Base-by-base conservation (phyloP, 2,797 vertebrate species). In the Gadopsis bispinosus region DNA sequence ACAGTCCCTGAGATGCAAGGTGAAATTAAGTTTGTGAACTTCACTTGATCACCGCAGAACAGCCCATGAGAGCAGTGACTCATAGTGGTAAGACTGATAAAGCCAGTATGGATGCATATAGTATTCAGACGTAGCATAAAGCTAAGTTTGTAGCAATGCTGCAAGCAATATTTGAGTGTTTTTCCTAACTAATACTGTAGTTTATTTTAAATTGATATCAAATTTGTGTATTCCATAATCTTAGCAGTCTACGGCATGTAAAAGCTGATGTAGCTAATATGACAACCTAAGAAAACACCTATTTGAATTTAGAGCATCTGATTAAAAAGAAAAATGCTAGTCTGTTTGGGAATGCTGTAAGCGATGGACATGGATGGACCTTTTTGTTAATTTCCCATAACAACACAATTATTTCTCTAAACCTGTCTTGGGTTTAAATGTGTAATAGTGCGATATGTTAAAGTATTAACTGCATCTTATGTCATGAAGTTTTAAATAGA, bases 11-110 rank as follows among this genome's bases (percentile, higher is more conserved):
- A 61, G 73, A 70, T 72, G 54, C n/a, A 78, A 90, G 87, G 89
- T 90, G 91, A 92, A 92, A 77, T 86, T 60, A 77, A 91, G 90
- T 92, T 90, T 87, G 87, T 88, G 77, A 89, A 87, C 83, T 80
- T 79, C 4, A 79, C 43, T 76, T 85, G 80, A 83, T 87, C 83
- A 69, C 65, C 41, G 62, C 48, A 48, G 12, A 81, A 62, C n/a
- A 65, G 68, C 77, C 73, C 68, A 69, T 73, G 80, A 76, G 70
- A 88, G 81, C 58, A 63, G 47, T 87, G 85, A 83, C 56, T 92
- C 83, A 79, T 63, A 31, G 55, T 76, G 60, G 47, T 50, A 26
- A 83, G 43, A 79, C 20, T 0, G 69, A 83, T 61, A 29, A 82
- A 82, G 47, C 43, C 10, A 1, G 53, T 48, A 48, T 70, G 26